phyloP scores from a whole-genome alignment of 2,113 vertebrate species.

The Semicossyphus pulcher region DNA sequence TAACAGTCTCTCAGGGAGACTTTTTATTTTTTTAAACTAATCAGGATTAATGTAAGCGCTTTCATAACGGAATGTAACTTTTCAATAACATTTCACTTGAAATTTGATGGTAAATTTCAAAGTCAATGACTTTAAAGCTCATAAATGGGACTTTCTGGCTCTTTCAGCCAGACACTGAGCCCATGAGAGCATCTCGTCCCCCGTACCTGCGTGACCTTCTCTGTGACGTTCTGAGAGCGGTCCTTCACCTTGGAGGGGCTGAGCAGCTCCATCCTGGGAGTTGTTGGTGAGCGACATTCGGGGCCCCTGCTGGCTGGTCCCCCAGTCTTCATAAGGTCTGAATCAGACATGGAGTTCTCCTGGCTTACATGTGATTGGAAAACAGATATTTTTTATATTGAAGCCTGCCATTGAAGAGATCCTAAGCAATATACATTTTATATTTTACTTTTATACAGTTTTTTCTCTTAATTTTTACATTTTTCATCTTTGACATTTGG shows the following conservation, averaged over 20 bases:
- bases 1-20: slow-evolving; percentile 21
- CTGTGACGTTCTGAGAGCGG: slow-evolving; percentile 74
- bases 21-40: slow-evolving; percentile 16
- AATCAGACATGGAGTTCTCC: slow-evolving; percentile 67
- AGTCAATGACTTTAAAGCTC: neutral
- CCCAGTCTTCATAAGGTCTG: slow-evolving; percentile 66
- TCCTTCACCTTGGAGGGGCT: slow-evolving; percentile 78
- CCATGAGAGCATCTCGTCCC: neutral
- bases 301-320: slow-evolving; percentile 47
- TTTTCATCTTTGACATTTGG: neutral
- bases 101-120: too few relatives aligned
- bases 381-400: neutral
- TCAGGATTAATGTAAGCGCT: neutral
- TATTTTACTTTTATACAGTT: too few relatives aligned
- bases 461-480: neutral
- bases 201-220: slow-evolving; percentile 81
- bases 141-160: neutral
- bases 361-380: slow-evolving; percentile 19
- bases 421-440: too few relatives aligned
- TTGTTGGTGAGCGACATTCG: slow-evolving; percentile 41
- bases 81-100: too few relatives aligned
- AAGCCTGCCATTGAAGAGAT: too few relatives aligned
- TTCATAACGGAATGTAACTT: too few relatives aligned
- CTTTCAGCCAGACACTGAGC: neutral
- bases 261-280: slow-evolving; percentile 71